phyloP scores from a whole-genome alignment of 2,888 invertebrate species.

The Hydriomena furcata region DNA sequence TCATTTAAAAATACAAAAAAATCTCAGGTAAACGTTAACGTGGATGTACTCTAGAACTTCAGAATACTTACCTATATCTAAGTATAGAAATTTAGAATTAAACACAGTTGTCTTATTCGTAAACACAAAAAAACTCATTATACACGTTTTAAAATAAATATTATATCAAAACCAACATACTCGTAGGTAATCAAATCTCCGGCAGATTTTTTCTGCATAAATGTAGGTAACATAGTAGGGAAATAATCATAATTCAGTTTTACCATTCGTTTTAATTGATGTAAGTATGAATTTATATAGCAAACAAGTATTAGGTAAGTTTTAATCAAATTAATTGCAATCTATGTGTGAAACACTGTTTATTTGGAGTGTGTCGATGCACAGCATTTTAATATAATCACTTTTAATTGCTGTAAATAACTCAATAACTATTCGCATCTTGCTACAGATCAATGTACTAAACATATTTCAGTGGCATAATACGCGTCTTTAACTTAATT shows the following conservation, averaged over 20 bases:
- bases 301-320: slow-evolving; percentile 30
- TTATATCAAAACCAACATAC: too few relatives aligned
- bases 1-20: too few relatives aligned
- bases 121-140: too few relatives aligned
- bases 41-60: not conserved
- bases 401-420: slow-evolving; percentile 30
- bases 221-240: not conserved
- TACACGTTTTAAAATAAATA: too few relatives aligned
- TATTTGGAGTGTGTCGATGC: slow-evolving; percentile 32
- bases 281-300: slow-evolving; percentile 27
- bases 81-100: too few relatives aligned
- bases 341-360: slow-evolving; percentile 31
- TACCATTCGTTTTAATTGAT: slow-evolving; percentile 7
- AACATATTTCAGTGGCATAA: slow-evolving; percentile 19
- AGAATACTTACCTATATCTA: not conserved
- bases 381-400: slow-evolving; percentile 29
- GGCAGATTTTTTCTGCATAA: not conserved
- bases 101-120: too few relatives aligned
- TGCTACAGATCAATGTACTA: slow-evolving; percentile 19
- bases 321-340: slow-evolving; percentile 23
- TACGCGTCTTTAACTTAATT: slow-evolving; percentile 10
- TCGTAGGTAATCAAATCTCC: not conserved
- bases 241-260: not conserved
- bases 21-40: too few relatives aligned
- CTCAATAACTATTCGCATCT: slow-evolving; percentile 20